phyloP scores from a whole-genome alignment of 2,113 vertebrate genomes.

The Eublepharis macularius region DNA sequence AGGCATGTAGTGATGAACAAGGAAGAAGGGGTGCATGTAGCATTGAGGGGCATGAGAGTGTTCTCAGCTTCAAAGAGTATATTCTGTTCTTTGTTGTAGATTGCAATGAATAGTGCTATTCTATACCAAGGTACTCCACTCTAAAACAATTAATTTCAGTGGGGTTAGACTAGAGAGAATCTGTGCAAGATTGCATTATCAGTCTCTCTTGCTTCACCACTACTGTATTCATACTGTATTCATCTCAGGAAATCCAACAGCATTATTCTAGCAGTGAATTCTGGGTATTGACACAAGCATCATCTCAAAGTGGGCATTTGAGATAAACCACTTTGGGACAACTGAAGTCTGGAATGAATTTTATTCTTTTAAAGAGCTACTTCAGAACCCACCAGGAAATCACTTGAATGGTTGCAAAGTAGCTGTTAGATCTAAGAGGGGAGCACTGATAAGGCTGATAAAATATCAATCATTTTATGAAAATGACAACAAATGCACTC shows the following conservation, averaged over 20 bases:
- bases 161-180: too few relatives aligned
- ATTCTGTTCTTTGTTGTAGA: fast-evolving
- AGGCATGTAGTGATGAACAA: not conserved
- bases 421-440: slow-evolving; percentile 67
- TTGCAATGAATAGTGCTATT: not conserved
- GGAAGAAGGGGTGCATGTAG: not conserved
- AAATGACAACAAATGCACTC: slow-evolving; percentile 46
- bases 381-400: slow-evolving; percentile 74
- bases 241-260: slow-evolving; percentile 11
- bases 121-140: too few relatives aligned
- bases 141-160: too few relatives aligned
- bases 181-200: too few relatives aligned
- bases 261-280: slow-evolving; percentile 9
- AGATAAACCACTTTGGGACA: slow-evolving; percentile 57
- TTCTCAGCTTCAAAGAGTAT: not conserved
- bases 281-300: slow-evolving; percentile 45
- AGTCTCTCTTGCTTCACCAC: not conserved
- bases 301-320: slow-evolving; percentile 27
- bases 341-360: slow-evolving; percentile 51
- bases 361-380: slow-evolving; percentile 64
- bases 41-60: not conserved
- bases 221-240: fast-evolving
- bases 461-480: slow-evolving; percentile 58
- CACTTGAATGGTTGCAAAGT: slow-evolving; percentile 58
- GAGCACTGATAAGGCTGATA: slow-evolving; percentile 65